phyloP scores from a whole-genome alignment of 2,888 invertebrate genomes.

The Entomobrya multifasciata region DNA sequence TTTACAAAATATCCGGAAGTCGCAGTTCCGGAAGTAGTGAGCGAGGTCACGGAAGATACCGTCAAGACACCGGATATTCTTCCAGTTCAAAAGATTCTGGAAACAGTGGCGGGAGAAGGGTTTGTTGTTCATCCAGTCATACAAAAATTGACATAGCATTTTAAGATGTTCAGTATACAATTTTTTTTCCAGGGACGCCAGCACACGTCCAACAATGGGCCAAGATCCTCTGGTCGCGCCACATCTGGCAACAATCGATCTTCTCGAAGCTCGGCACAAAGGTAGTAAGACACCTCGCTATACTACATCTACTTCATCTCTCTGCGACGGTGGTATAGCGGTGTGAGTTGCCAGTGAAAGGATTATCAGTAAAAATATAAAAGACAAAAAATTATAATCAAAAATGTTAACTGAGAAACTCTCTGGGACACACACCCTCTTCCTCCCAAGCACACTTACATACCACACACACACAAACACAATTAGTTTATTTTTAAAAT shows the following conservation, averaged over 20 bases:
- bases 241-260: constrained; percentile 68
- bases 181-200: constrained; percentile 72
- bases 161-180: no score
- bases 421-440: constrained; percentile 67
- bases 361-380: constrained; percentile 48
- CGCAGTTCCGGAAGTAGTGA: constrained; percentile 79
- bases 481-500: constrained; percentile 43
- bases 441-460: constrained; percentile 67
- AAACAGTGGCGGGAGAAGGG: constrained; percentile 77
- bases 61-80: constrained; percentile 87
- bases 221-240: constrained; percentile 49
- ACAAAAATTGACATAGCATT: no score
- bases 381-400: no score
- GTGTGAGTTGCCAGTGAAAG: constrained; percentile 70
- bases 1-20: constrained; percentile 79
- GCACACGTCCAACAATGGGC: constrained; percentile 61
- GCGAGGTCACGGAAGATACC: constrained; percentile 76
- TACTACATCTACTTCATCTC: no score
- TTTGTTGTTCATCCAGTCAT: no score
- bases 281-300: constrained; percentile 70
- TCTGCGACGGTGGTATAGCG: constrained; percentile 62
- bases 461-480: constrained; percentile 26
- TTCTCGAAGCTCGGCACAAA: constrained; percentile 75
- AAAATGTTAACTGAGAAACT: constrained; percentile 67
- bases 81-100: constrained; percentile 83